Base-by-base conservation (phyloP, 2,888 invertebrate species). In the Magallana nippona region DNA sequence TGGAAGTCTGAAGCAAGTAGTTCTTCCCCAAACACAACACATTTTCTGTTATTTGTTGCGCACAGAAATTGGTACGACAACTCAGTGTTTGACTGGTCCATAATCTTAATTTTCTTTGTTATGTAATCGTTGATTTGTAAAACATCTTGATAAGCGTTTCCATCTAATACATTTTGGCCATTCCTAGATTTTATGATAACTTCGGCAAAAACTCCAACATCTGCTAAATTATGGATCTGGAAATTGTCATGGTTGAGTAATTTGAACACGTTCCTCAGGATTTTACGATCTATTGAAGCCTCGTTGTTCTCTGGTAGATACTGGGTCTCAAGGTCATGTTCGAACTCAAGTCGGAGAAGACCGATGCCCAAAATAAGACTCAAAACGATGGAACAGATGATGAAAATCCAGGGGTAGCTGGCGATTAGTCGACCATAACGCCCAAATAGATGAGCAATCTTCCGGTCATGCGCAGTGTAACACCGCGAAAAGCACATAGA, bases 291-390 rank as follows among this genome's bases (percentile, higher is more conserved):
- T 58, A 87, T 84, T 22, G 84, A 82, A 10, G 91, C 89, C 32
- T 87, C 88, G 80, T 90, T 90, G 71, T 87, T 88, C 56, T 88
- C 86, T 5, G 91, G 91, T 3, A 89, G 87, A 82, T 91, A 90
- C 15, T 91, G 86, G 2, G 84, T 85, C 55, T 89, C 88, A 17
- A 91, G 84, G 77, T 90, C 87, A 10, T 86, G 88, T 71, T 89
- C 91, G 5, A 85, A 82, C 17, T 87, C 78, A 19, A 92, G 19
- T 80, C 89, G 15, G 82, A 87, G 5, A 88, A 89, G 77, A 82
- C 88, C 85, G 85, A 91, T 79, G 79, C 87, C 84, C 0, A 86
- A 81, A 11, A 85, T 58, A 11, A 80, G 82, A 56, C 87, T 88
- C 3, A 88, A 60, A 62, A 86, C n/a, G 15, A 87, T 55, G 1